Evolutionary conservation across 2,888 invertebrate genomes (phyloP).

Genomic region (Apodemia duryi): DNA sequence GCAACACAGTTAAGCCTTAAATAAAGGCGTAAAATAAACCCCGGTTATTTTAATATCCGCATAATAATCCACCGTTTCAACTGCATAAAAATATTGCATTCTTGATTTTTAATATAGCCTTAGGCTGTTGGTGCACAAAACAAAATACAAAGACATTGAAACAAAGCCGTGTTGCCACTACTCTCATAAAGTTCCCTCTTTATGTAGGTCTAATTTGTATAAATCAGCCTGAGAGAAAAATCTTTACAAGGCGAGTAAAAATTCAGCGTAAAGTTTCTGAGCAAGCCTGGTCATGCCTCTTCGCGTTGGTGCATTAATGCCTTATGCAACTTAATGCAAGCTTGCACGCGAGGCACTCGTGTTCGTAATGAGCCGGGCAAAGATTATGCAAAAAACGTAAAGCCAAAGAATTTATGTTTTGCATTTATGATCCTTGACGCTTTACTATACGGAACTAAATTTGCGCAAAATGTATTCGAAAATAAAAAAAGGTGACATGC

Average conservation of each 20-base stretch:
- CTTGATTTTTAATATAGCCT: conserved; percentile 31
- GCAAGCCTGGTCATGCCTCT: conserved; percentile 45
- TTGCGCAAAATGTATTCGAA: background rate
- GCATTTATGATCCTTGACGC: conserved; percentile 12
- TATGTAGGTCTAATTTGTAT: conserved; percentile 44
- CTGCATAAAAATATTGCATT: conserved; percentile 21
- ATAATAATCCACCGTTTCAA: conserved; percentile 22
- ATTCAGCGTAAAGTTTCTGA: conserved; percentile 31
- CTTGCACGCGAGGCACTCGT: conserved; percentile 54
- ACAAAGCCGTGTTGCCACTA: conserved; percentile 28
- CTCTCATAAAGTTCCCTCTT: conserved; percentile 30
- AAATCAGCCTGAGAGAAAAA: conserved; percentile 36
- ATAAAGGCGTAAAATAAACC: conserved; percentile 3
- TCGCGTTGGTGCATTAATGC: conserved; percentile 67
- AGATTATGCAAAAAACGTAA: conserved; percentile 34
- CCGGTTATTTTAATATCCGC: conserved; percentile 18
- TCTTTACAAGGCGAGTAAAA: conserved; percentile 33
- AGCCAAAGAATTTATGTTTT: background rate
- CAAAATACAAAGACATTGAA: conserved; percentile 28
- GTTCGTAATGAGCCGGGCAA: conserved; percentile 45
- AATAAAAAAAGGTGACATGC: background rate
- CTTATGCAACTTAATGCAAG: conserved; percentile 62
- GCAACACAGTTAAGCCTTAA: background rate
- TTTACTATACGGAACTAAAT: background rate
- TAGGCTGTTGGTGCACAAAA: conserved; percentile 28